Conservation (phyloP, 2,113 vertebrate genomes). For the Anoura caudifer region DNA sequence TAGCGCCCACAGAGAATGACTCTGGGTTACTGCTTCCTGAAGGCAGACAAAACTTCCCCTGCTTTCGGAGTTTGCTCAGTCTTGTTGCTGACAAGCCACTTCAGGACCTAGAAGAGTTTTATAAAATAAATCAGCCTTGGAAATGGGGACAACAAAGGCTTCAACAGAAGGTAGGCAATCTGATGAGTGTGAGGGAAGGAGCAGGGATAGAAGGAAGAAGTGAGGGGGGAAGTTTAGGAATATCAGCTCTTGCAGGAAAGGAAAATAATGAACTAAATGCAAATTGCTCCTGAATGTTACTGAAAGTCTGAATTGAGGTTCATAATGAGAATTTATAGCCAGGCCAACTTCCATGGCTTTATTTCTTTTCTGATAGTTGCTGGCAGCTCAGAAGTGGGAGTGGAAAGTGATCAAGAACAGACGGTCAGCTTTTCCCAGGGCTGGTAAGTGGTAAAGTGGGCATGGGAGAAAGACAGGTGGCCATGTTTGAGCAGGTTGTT, state of each 20-base stretch:
- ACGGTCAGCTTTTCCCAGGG: not conserved
- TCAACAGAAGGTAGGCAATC: not conserved
- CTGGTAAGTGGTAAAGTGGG: not conserved
- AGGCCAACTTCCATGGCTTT: not conserved
- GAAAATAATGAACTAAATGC: not conserved
- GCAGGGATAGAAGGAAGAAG: not conserved
- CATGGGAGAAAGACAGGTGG: not conserved
- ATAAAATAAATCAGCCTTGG: not conserved
- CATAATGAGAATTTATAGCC: not conserved
- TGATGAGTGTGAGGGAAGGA: not conserved
- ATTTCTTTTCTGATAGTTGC: not conserved
- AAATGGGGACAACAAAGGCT: not conserved
- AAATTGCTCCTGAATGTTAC: not conserved
- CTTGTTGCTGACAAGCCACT: not conserved
- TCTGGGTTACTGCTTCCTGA: not conserved
- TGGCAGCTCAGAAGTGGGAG: not conserved
- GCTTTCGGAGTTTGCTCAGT: not conserved
- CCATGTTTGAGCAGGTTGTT: not conserved
- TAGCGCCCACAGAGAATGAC: conserved; percentile 36
- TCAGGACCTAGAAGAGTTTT: not conserved
- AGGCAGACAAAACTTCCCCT: not conserved
- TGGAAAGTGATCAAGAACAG: not conserved
- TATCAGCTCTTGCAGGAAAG: not conserved
- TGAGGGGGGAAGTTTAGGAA: not conserved
- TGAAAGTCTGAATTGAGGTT: not conserved